These are phyloP conservation scores for Drosophila persimilis DNA, from an alignment of 1,140 invertebrate species.

Conservation along the genomic window DNA sequence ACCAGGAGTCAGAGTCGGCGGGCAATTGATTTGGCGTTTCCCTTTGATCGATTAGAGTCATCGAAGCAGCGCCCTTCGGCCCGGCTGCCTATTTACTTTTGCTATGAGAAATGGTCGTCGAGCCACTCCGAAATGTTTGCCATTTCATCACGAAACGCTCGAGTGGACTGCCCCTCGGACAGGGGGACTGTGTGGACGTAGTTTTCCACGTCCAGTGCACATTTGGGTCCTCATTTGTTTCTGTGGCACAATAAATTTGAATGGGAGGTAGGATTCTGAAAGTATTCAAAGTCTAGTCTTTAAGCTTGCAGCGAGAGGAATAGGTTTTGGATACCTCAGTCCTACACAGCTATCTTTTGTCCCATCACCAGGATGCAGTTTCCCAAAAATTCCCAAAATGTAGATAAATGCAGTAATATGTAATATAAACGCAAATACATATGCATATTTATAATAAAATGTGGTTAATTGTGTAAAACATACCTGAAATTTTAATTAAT, in stretches of 20 bases:
- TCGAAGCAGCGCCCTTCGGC: slow-evolving; percentile 55
- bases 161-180: slow-evolving; percentile 25
- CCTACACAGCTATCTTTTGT: too few relatives aligned
- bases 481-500: too few relatives aligned
- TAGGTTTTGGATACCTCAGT: too few relatives aligned
- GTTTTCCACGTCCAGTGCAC: slow-evolving; percentile 9
- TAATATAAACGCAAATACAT: too few relatives aligned
- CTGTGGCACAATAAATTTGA: slow-evolving; percentile 33
- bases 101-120: slow-evolving; percentile 61
- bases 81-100: slow-evolving; percentile 62
- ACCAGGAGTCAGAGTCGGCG: slow-evolving; percentile 40
- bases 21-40: slow-evolving; percentile 76
- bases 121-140: slow-evolving; percentile 44
- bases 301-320: too few relatives aligned
- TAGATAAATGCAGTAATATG: too few relatives aligned
- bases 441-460: too few relatives aligned
- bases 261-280: neutral
- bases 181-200: too few relatives aligned
- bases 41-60: slow-evolving; percentile 72
- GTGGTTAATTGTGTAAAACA: too few relatives aligned
- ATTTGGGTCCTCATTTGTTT: slow-evolving; percentile 60
- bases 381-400: too few relatives aligned
- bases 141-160: slow-evolving; percentile 67
- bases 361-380: too few relatives aligned
- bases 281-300: slow-evolving; percentile 27